Percentiles rank a stretch among this genome's conserved stretches.
phyloP scores from a whole-genome alignment of 2,888 invertebrate species.

The Ormyrus pomaceus region DNA sequence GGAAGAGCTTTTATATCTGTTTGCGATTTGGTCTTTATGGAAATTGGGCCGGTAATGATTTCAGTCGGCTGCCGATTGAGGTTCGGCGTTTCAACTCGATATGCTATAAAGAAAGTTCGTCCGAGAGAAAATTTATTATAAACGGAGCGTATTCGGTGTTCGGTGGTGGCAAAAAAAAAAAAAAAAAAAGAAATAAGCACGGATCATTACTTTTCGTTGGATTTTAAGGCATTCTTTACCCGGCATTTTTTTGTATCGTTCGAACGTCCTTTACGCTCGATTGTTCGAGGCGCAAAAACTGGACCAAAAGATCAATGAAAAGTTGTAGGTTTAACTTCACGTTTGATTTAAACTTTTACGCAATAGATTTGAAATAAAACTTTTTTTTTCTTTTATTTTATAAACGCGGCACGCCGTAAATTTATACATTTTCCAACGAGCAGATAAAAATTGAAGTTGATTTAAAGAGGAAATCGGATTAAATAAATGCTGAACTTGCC shows the following conservation, averaged over 20 bases:
- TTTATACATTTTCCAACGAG: too few relatives aligned
- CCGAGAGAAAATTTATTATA: not conserved
- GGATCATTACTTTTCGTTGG: conserved; percentile 30
- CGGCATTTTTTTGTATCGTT: conserved; percentile 32
- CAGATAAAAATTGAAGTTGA: too few relatives aligned
- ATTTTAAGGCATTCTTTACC: too few relatives aligned
- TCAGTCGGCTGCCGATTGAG: too few relatives aligned
- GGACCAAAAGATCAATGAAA: not conserved
- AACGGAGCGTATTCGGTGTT: not conserved
- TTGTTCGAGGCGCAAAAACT: conserved; percentile 11
- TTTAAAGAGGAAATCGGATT: too few relatives aligned
- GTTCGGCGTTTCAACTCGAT: not conserved
- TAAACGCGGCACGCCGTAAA: too few relatives aligned
- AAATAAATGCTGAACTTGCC: too few relatives aligned
- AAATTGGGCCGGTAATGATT: not conserved
- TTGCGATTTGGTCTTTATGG: not conserved
- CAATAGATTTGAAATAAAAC: not conserved
- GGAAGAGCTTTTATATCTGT: not conserved
- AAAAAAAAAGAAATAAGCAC: conserved; percentile 17
- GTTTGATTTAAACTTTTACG: not conserved
- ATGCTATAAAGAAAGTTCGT: not conserved
- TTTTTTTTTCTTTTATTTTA: not conserved
- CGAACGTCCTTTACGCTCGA: conserved; percentile 38
- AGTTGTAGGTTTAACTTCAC: not conserved
- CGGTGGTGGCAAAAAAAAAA: conserved; percentile 5